Base-by-base conservation (phyloP, 2,113 vertebrate species). In the Siniperca chuatsi region DNA sequence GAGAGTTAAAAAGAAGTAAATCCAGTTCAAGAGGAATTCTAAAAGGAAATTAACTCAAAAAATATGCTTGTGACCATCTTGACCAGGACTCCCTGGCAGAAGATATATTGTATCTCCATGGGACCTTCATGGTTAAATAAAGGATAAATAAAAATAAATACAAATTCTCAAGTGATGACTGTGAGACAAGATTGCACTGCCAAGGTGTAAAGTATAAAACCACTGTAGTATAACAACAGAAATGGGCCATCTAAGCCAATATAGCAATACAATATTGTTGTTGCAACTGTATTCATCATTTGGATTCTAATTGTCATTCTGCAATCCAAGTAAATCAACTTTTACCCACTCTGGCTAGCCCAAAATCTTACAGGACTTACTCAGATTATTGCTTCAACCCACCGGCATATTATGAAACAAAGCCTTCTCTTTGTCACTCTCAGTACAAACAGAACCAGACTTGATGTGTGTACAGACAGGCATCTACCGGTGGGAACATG, bases 401-500 rank as follows among this genome's bases (percentile, higher is more conserved):
- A 82, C 37, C 2, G 15, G 60, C 76, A 54, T 65, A 87, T 83
- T 90, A 88, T 89, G 81, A 89, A 90, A 91, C 84, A 86, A 90
- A 90, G 86, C 76, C 84, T 42, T 75, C 75, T 86, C 75, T 92
- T 93, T 82, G 82, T 91, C 58, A 82, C 23, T 62, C 50, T 25
- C 35, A 84, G 78, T 77, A 87, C 82, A 89, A 91, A 92, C 86
- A 93, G 89, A 93, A 83, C 75, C 75, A 88, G 77, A 91, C 78
- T 88, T 89, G 55, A 80, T 88, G 71, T 92, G 69, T 86, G 74
- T 60, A 80, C 60, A 91, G 88, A 87, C 93, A 94, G 69, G 83
- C 87, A 92, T 87, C 68, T 86, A 82, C 94, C 82, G 76, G 95
- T 93, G 86, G 55, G 89, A 90, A 93, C 92, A 91, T 92, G 93